phyloP scores from a whole-genome alignment of 1,140 invertebrate genomes.

The Heliconius himera region DNA sequence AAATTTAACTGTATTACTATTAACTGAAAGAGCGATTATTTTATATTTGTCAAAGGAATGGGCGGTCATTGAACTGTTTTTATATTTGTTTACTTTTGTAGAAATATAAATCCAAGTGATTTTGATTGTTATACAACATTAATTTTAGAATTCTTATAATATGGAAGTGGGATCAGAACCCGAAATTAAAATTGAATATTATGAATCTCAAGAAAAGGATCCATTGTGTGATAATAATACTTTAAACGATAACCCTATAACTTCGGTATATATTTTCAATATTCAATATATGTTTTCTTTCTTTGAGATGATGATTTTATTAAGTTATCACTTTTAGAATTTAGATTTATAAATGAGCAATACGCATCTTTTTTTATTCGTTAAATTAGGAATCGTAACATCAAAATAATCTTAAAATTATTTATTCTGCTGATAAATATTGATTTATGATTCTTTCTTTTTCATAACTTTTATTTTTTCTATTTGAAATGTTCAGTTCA shows the following conservation, averaged over 20 bases:
- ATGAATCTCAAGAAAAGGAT: conserved; percentile 41
- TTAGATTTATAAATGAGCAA: background rate
- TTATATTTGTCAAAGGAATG: background rate
- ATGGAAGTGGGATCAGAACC: conserved; percentile 39
- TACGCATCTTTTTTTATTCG: too few relatives aligned
- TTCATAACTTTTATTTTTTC: too few relatives aligned
- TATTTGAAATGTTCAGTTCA: background rate
- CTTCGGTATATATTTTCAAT: background rate
- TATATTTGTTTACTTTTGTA: conserved; percentile 10
- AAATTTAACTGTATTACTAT: too few relatives aligned
- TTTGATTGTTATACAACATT: background rate
- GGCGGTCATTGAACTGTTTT: background rate
- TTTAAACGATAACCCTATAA: conserved; percentile 1
- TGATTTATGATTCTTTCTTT: too few relatives aligned
- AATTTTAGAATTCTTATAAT: background rate
- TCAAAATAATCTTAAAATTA: too few relatives aligned
- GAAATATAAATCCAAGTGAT: background rate
- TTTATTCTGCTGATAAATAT: too few relatives aligned
- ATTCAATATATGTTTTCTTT: background rate
- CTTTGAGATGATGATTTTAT: background rate
- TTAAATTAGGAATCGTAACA: too few relatives aligned
- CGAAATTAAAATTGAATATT: conserved; percentile 59
- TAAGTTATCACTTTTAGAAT: background rate
- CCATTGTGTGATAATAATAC: conserved; percentile 37
- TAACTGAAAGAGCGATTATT: too few relatives aligned